Evolutionary conservation across 2,888 invertebrate genomes (phyloP), one percentile per base, ranked within the genome.

Genomic region (Pycnomerus fuliginosus): DNA sequence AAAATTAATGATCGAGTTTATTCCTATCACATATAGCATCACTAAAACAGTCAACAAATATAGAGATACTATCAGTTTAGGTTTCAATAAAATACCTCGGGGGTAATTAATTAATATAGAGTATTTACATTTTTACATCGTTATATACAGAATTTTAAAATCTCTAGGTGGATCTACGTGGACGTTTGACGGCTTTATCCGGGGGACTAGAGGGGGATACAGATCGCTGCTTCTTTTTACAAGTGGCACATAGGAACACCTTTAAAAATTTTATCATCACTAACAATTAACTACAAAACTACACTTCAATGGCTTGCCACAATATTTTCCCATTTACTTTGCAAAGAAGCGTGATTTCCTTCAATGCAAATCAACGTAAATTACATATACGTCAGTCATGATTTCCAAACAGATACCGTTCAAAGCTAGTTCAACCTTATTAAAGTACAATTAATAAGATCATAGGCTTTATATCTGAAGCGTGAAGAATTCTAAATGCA

Each of bases 161-260:
- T 48, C 30, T 50, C 62, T 65, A 66, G 55, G 62, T 60, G 43
- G 65, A 59, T 58, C 60, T 63, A 54, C 64, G 63, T 30, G 61
- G 61, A 52, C 67, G 65, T 54, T 67, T 67, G 20, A 58, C 57
- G 45, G 54, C 56, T 58, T 65, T 66, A 43, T 63, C 64, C 36
- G 61, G 59, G 49, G 62, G 59, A 43, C 58, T 58, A 36, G 56
- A 54, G 25, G 63, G 59, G 35, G 63, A 60, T 36, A 60, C 53
- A 49, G 60, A 60, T 50, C 55, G 50, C 49, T 58, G 59, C 48
- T 62, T 62, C 50, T 60, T 60, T 52, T 68, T 72, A 55, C 78
- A 78, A 50, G 68, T 65, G 56, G 74, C 72, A 67, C 79, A 79
- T 51, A 75, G 72, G 67, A 75, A 79, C 56, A 74, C 65, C 66